Evolutionary conservation across 2,797 vertebrate species (phyloP).

Genomic region (Pteropus rufus): DNA sequence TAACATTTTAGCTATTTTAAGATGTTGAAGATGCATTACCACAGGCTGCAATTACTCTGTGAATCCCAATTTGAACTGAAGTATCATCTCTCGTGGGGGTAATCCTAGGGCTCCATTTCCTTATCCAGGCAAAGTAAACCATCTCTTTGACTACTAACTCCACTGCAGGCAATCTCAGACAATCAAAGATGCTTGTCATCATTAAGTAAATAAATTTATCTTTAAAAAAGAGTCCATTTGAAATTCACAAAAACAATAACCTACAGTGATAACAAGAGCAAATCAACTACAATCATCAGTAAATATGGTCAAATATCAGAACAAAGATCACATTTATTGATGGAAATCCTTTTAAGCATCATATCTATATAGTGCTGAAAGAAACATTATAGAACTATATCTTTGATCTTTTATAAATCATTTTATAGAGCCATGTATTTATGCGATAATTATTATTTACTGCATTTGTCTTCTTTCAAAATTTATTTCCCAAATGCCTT

Average conservation of each 20-base stretch:
- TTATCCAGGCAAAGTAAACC: slow-evolving; percentile 52
- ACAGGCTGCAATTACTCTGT: slow-evolving; percentile 64
- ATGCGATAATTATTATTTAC: neutral
- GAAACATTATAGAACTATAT: neutral
- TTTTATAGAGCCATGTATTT: neutral
- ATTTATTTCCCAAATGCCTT: neutral
- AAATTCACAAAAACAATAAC: slow-evolving; percentile 21
- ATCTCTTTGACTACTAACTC: slow-evolving; percentile 52
- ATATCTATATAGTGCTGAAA: neutral
- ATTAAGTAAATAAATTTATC: slow-evolving; percentile 50
- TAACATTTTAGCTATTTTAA: slow-evolving; percentile 38
- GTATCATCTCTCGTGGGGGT: slow-evolving; percentile 51
- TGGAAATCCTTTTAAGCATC: neutral
- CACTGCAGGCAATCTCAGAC: neutral
- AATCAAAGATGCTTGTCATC: neutral
- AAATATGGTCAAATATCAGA: neutral
- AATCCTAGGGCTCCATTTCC: slow-evolving; percentile 55
- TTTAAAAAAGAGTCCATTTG: slow-evolving; percentile 8
- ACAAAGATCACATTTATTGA: neutral
- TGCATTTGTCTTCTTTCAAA: neutral
- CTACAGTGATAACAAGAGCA: neutral
- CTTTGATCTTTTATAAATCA: neutral
- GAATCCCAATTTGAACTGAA: slow-evolving; percentile 67
- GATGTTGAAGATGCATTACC: slow-evolving; percentile 43
- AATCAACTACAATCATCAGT: neutral